Percentiles rank a stretch among this genome's conserved stretches.
Evolutionary conservation across 2,113 vertebrate genomes (phyloP).

Genomic region (Otolemur garnettii): DNA sequence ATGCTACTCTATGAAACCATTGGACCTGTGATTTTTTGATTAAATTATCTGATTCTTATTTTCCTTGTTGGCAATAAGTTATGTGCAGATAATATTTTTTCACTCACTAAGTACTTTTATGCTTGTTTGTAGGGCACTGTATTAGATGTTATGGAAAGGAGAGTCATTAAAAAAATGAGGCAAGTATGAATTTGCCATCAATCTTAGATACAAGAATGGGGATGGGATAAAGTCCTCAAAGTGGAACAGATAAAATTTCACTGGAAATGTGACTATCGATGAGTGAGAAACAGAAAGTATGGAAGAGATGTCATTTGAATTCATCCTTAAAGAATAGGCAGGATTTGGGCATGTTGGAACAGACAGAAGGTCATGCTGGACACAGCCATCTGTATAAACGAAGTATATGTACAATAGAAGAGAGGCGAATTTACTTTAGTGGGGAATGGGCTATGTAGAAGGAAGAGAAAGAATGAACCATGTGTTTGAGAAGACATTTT

Average conservation of each 20-base stretch:
- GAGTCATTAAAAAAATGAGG: background rate
- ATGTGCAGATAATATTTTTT: background rate
- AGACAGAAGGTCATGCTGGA: background rate
- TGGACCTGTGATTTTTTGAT: background rate
- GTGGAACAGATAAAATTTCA: background rate
- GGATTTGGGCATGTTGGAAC: background rate
- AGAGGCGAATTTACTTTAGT: background rate
- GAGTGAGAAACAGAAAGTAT: background rate
- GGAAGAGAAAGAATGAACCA: background rate
- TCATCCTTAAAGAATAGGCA: background rate
- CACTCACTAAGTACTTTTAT: background rate
- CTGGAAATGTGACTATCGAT: background rate
- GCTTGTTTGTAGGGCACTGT: background rate
- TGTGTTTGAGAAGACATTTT: background rate
- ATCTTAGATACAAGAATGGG: background rate
- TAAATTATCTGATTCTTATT: background rate
- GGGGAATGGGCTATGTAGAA: background rate
- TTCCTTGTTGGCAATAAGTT: constrained; percentile 6
- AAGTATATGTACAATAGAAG: background rate
- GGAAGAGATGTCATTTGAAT: background rate
- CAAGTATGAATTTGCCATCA: background rate
- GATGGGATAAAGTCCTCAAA: background rate
- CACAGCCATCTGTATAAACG: background rate
- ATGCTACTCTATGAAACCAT: background rate
- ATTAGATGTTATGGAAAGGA: background rate